These are phyloP conservation scores for Mugil cephalus DNA, from an alignment of 2,113 vertebrate genomes.

Conservation along the genomic window DNA sequence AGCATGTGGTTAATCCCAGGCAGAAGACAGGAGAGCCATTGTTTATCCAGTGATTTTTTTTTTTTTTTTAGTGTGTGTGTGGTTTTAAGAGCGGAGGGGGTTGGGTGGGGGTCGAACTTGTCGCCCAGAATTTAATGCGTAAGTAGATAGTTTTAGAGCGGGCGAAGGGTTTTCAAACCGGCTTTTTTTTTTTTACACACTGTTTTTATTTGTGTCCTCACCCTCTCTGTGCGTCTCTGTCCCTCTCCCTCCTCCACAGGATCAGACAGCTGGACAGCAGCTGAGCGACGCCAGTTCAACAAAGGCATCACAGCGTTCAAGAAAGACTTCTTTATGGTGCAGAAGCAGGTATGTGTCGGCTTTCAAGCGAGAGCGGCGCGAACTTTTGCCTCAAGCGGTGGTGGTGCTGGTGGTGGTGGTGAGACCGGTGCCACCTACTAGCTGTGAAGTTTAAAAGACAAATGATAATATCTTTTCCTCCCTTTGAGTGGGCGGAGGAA, in stretches of 20 bases:
- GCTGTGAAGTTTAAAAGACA: not conserved
- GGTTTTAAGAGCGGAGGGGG: conserved; percentile 30
- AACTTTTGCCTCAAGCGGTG: conserved; percentile 5
- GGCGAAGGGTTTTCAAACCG: conserved; percentile 12
- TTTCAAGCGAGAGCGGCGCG: not conserved
- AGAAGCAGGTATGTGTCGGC: conserved; percentile 89
- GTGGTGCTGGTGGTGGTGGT: not conserved
- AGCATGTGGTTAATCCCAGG: conserved; percentile 78
- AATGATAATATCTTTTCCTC: conserved; percentile 12
- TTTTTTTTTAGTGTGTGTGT: conserved; percentile 23
- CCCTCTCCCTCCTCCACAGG: conserved; percentile 78
- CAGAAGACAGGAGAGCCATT: conserved; percentile 79
- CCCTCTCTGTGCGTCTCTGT: not conserved
- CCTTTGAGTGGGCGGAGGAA: conserved; percentile 4
- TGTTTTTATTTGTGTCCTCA: not conserved
- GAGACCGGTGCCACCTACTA: not conserved
- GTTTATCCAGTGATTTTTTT: conserved; percentile 71
- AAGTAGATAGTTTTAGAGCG: conserved; percentile 22
- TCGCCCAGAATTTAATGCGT: not conserved
- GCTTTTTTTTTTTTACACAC: not conserved
- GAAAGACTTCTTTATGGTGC: conserved; percentile 98
- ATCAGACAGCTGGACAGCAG: conserved; percentile 93
- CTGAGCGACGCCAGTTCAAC: conserved; percentile 94
- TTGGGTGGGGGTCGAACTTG: conserved; percentile 16
- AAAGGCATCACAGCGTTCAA: conserved; percentile 95